phyloP scores from a whole-genome alignment of 1,140 invertebrate species.

The Tribolium castaneum region DNA sequence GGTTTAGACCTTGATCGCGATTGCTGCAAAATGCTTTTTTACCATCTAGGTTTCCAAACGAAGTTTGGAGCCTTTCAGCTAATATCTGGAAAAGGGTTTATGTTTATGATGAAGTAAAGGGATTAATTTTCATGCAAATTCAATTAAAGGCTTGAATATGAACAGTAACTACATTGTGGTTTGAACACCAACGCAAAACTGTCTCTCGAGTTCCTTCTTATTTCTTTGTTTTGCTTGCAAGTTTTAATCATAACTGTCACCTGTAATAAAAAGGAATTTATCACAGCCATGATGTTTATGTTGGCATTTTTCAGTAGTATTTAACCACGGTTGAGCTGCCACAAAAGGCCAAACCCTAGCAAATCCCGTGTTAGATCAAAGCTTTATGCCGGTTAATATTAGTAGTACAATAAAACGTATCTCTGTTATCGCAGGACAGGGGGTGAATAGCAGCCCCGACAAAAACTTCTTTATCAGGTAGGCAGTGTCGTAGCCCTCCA shows the following conservation, averaged over 20 bases:
- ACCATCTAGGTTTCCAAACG: background rate
- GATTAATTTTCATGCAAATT: constrained; percentile 34
- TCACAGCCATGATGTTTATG: constrained; percentile 11
- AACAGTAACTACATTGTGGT: constrained; percentile 16
- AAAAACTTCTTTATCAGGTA: constrained; percentile 36
- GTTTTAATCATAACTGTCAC: constrained; percentile 29
- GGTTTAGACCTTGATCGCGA: background rate
- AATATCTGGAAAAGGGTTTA: constrained; percentile 27
- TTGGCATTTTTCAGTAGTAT: constrained; percentile 28
- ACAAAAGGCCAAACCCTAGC: constrained; percentile 23
- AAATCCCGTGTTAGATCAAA: constrained; percentile 29
- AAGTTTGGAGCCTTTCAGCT: constrained; percentile 9
- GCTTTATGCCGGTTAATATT: constrained; percentile 29
- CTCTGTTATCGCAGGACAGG: constrained; percentile 26
- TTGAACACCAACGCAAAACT: background rate
- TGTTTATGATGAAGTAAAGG: constrained; percentile 23
- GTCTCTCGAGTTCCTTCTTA: background rate
- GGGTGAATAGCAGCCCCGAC: constrained; percentile 7
- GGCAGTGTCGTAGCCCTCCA: constrained; percentile 29
- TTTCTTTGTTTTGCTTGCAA: background rate
- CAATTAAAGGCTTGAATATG: constrained; percentile 25
- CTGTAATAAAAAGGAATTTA: constrained; percentile 20
- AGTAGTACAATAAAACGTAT: constrained; percentile 36
- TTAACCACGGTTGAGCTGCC: constrained; percentile 24
- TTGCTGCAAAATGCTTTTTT: no score